Conservation (phyloP, 2,797 vertebrate species). For the Takifugu rubripes region DNA sequence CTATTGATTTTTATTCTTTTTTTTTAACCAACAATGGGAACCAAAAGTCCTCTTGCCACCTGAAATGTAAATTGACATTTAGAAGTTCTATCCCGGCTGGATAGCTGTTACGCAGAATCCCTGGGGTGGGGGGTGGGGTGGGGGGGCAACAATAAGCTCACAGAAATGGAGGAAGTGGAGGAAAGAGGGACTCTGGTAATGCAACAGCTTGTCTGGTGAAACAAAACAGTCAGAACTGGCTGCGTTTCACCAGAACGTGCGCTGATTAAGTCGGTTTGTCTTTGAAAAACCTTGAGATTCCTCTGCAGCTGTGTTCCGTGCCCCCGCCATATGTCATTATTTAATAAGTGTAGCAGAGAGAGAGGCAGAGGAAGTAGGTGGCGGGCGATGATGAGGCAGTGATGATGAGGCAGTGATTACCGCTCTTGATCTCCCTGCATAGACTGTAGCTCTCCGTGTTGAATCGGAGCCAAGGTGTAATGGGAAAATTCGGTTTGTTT, state of each 20-base stretch:
- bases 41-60: slow-evolving; percentile 17
- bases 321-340: slow-evolving; percentile 53
- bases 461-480: slow-evolving; percentile 31
- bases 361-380: slow-evolving; percentile 15
- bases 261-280: slow-evolving; percentile 61
- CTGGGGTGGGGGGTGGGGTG: neutral
- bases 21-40: slow-evolving; percentile 28
- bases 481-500: slow-evolving; percentile 6
- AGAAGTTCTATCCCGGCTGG: slow-evolving; percentile 14
- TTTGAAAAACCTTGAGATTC: slow-evolving; percentile 51
- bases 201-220: slow-evolving; percentile 38
- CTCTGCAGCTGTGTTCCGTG: slow-evolving; percentile 43
- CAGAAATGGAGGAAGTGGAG: slow-evolving; percentile 6
- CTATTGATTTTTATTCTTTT: neutral
- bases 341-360: slow-evolving; percentile 48
- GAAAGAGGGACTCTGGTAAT: slow-evolving; percentile 28
- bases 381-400: slow-evolving; percentile 38
- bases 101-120: slow-evolving; percentile 13
- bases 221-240: slow-evolving; percentile 38
- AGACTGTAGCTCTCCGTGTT: slow-evolving; percentile 38
- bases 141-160: slow-evolving; percentile 21
- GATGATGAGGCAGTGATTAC: slow-evolving; percentile 46
- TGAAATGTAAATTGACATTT: slow-evolving; percentile 40
- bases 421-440: slow-evolving; percentile 40
- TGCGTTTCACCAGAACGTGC: slow-evolving; percentile 39